These are phyloP conservation scores for Rhingia rostrata DNA, from an alignment of 2,888 invertebrate genomes.

Conservation along the genomic window DNA sequence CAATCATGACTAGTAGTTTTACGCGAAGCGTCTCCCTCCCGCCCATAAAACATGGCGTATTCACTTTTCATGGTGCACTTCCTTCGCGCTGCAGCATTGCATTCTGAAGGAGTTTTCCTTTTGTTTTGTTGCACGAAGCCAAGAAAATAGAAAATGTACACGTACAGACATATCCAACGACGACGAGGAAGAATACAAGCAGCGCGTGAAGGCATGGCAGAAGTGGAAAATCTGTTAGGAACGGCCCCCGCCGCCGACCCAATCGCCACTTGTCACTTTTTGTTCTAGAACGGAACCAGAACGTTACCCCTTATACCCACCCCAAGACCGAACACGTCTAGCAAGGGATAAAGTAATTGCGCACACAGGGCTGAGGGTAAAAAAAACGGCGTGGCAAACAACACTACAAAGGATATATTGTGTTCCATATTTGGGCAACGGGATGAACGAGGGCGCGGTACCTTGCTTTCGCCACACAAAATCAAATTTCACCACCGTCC, in stretches of 20 bases:
- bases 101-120: conserved; percentile 8
- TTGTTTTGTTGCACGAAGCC: conserved; percentile 18
- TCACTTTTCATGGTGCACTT: conserved; percentile 59
- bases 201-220: conserved; percentile 37
- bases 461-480: conserved; percentile 57
- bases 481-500: conserved; percentile 52
- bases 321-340: conserved; percentile 29
- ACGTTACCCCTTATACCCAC: conserved; percentile 21
- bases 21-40: background rate
- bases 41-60: conserved; percentile 43
- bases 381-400: background rate
- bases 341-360: conserved; percentile 55
- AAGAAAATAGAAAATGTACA: conserved; percentile 13
- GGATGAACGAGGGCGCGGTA: background rate
- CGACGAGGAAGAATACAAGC: too few relatives aligned
- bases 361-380: conserved; percentile 33
- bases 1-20: conserved; percentile 49
- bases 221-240: conserved; percentile 65
- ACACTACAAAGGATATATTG: conserved; percentile 60
- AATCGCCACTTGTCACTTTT: conserved; percentile 71
- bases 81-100: conserved; percentile 18
- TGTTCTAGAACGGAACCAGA: conserved; percentile 48
- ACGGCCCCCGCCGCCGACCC: conserved; percentile 6
- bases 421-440: conserved; percentile 49
- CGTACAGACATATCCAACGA: conserved; percentile 29